Evolutionary conservation across 2,113 vertebrate genomes (phyloP).

Genomic region (Datnioides undecimradiatus): DNA sequence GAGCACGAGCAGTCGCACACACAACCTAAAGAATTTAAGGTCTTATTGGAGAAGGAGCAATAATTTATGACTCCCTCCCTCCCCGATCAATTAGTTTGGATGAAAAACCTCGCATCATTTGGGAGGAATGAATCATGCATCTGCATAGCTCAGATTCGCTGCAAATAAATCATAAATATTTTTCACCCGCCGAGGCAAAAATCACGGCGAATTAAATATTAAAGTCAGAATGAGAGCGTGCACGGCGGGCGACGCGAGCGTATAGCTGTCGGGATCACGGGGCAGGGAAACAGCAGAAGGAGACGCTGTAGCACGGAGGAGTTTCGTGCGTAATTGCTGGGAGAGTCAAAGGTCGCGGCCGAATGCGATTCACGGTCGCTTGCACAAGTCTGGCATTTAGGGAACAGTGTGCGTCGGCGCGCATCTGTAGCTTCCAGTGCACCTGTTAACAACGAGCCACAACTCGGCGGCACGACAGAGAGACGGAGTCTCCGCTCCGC

Average conservation of each 20-base stretch:
- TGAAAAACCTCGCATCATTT: constrained; percentile 45
- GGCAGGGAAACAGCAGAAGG: background rate
- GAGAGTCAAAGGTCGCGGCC: constrained; percentile 46
- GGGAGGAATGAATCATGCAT: constrained; percentile 61
- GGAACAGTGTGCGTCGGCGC: constrained; percentile 38
- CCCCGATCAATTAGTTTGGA: constrained; percentile 71
- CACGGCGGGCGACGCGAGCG: background rate
- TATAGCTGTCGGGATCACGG: background rate
- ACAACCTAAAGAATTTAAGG: constrained; percentile 36
- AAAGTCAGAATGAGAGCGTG: background rate
- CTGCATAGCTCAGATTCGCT: constrained; percentile 39
- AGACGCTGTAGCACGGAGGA: background rate
- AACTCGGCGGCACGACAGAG: constrained; percentile 30
- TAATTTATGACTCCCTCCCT: constrained; percentile 61
- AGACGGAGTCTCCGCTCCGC: constrained; percentile 13
- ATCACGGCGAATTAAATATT: constrained; percentile 8
- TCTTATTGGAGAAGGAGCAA: constrained; percentile 45
- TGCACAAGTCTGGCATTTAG: constrained; percentile 31
- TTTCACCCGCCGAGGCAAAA: constrained; percentile 5
- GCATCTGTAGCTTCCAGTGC: constrained; percentile 60
- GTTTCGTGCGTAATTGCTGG: constrained; percentile 32
- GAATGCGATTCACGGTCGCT: constrained; percentile 8
- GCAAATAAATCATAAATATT: constrained; percentile 52
- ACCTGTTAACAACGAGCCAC: constrained; percentile 64
- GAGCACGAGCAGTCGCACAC: background rate